phyloP scores from a whole-genome alignment of 2,797 vertebrate species.

The Lithobates pipiens region DNA sequence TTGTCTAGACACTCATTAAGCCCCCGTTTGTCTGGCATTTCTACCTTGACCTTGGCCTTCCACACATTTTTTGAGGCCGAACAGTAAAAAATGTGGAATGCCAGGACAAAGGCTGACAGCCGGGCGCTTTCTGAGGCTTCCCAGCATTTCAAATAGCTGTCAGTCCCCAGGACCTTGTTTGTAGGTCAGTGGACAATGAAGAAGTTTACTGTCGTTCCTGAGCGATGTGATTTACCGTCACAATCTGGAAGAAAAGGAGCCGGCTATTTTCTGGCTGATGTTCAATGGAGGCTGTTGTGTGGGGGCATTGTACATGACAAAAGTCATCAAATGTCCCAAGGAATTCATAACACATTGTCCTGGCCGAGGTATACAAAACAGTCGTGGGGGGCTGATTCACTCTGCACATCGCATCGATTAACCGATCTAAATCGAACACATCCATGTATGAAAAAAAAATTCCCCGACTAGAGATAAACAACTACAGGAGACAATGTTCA shows the following conservation, averaged over 20 bases:
- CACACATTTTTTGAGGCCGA: slow-evolving; percentile 53
- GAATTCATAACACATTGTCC: not conserved
- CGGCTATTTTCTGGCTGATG: slow-evolving; percentile 21
- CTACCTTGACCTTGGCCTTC: slow-evolving; percentile 98
- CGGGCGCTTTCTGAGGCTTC: slow-evolving; percentile 35
- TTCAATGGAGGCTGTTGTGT: slow-evolving; percentile 20
- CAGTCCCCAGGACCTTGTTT: slow-evolving; percentile 53
- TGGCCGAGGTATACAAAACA: too few relatives aligned
- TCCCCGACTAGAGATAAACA: too few relatives aligned
- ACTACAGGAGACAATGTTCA: too few relatives aligned
- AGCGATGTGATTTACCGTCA: slow-evolving; percentile 55
- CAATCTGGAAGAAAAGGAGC: slow-evolving; percentile 39
- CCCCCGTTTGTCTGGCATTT: slow-evolving; percentile 81
- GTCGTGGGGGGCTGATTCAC: too few relatives aligned
- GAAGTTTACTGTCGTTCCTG: slow-evolving; percentile 54
- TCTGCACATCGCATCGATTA: too few relatives aligned
- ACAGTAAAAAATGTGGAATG: slow-evolving; percentile 57
- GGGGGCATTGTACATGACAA: slow-evolving; percentile 23
- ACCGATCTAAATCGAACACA: too few relatives aligned
- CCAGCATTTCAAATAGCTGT: slow-evolving; percentile 39
- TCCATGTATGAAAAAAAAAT: too few relatives aligned
- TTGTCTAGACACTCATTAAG: slow-evolving; percentile 85
- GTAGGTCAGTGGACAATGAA: slow-evolving; percentile 60
- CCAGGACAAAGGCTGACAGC: slow-evolving; percentile 48
- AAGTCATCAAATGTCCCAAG: slow-evolving; percentile 15